Percentiles rank a stretch among this genome's conserved stretches.
phyloP scores from a whole-genome alignment of 2,888 invertebrate species.

The Phania funesta region DNA sequence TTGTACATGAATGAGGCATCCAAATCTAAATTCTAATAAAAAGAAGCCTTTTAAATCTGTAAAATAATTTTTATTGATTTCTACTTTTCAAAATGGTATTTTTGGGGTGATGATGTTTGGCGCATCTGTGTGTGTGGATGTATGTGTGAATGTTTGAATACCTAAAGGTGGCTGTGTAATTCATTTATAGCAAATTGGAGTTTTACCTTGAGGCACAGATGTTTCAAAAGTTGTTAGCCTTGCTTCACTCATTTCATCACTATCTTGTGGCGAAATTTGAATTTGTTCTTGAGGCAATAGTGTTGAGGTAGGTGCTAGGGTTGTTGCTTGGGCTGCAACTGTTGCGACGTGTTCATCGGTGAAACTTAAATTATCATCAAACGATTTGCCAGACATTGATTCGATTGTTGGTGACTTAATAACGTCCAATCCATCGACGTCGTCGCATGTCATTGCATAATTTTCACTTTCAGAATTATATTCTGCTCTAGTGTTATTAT shows the following conservation, averaged over 20 bases:
- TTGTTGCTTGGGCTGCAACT: constrained; percentile 66
- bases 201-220: constrained; percentile 53
- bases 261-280: constrained; percentile 26
- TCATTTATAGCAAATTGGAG: neutral
- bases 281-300: constrained; percentile 20
- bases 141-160: neutral
- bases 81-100: constrained; percentile 9
- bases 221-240: constrained; percentile 15
- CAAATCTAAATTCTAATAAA: too few species aligned
- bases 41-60: too few species aligned
- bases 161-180: neutral
- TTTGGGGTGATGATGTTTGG: neutral
- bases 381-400: constrained; percentile 80
- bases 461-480: constrained; percentile 80
- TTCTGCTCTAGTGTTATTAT: constrained; percentile 68
- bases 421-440: constrained; percentile 78
- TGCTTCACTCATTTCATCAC: constrained; percentile 19
- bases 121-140: neutral
- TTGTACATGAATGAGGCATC: too few species aligned
- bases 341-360: constrained; percentile 74
- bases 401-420: constrained; percentile 80
- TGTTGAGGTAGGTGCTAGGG: constrained; percentile 68
- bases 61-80: too few species aligned
- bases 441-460: constrained; percentile 80
- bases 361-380: constrained; percentile 79